phyloP scores from a whole-genome alignment of 2,113 vertebrate species.

The Caranx ignobilis region DNA sequence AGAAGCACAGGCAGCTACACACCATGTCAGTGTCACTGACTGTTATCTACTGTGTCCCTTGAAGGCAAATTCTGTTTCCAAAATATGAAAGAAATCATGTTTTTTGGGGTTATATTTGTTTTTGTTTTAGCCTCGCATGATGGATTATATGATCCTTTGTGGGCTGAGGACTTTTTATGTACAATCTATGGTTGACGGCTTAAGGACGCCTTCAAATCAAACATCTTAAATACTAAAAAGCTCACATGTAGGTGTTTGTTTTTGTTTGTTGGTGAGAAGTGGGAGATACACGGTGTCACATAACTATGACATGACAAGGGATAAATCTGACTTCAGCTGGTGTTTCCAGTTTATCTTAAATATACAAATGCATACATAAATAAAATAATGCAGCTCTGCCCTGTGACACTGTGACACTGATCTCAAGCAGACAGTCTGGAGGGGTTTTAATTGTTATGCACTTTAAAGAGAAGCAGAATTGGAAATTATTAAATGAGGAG shows the following conservation, averaged over 20 bases:
- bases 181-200: too few species aligned
- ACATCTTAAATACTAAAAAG: background rate
- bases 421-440: too few species aligned
- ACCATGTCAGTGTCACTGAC: background rate
- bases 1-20: background rate
- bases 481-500: too few species aligned
- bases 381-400: too few species aligned
- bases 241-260: background rate
- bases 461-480: too few species aligned
- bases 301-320: too few species aligned
- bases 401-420: too few species aligned
- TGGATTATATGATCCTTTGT: background rate
- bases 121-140: background rate
- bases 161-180: background rate
- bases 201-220: background rate
- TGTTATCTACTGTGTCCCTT: background rate
- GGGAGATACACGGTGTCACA: background rate
- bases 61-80: conserved; percentile 16
- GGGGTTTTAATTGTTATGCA: too few species aligned
- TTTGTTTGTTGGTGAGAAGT: background rate
- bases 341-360: too few species aligned
- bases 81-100: conserved; percentile 6
- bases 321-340: too few species aligned
- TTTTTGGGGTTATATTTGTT: background rate
- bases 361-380: too few species aligned